A percentile compares a stretch with the other conserved stretches of the same genome.
phyloP scores from a whole-genome alignment of 1,140 invertebrate genomes.

The Drosophila novamexicana region DNA sequence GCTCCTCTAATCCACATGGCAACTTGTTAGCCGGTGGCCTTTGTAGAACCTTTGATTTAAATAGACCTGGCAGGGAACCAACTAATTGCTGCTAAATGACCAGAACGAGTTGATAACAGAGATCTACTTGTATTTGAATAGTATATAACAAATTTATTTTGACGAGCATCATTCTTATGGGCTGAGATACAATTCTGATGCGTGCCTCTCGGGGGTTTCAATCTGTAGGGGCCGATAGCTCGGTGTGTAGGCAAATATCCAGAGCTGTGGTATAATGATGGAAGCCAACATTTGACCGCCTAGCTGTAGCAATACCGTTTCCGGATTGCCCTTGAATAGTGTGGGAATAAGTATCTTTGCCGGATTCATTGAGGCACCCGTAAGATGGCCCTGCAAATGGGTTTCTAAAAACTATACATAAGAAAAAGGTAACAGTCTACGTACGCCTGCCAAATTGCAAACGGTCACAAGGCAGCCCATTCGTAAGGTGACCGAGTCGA shows the following conservation, averaged over 20 bases:
- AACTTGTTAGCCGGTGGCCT: constrained; percentile 1
- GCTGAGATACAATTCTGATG: constrained; percentile 1
- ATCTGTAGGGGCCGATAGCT: not conserved
- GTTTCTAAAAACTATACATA: not conserved
- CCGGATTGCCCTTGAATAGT: constrained; percentile 36
- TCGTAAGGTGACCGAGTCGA: constrained; percentile 55
- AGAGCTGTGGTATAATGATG: constrained; percentile 42
- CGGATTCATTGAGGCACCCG: constrained; percentile 57
- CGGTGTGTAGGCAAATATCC: constrained; percentile 27
- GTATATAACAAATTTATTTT: not conserved
- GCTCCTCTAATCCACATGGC: constrained; percentile 8
- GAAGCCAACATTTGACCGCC: constrained; percentile 43
- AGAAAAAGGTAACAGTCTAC: not conserved
- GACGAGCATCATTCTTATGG: constrained; percentile 3
- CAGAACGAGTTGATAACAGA: not conserved
- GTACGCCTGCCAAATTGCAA: constrained; percentile 48
- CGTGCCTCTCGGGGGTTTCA: not conserved
- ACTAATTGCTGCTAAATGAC: constrained; percentile 2
- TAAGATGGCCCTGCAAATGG: constrained; percentile 34
- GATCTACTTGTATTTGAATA: not conserved
- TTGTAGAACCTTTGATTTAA: not conserved
- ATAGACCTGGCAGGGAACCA: constrained; percentile 2
- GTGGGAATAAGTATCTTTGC: constrained; percentile 39
- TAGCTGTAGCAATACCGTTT: constrained; percentile 35
- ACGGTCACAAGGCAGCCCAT: constrained; percentile 50